Conservation (phyloP, 1,140 invertebrate species). For the Aphaenogaster rudis region DNA sequence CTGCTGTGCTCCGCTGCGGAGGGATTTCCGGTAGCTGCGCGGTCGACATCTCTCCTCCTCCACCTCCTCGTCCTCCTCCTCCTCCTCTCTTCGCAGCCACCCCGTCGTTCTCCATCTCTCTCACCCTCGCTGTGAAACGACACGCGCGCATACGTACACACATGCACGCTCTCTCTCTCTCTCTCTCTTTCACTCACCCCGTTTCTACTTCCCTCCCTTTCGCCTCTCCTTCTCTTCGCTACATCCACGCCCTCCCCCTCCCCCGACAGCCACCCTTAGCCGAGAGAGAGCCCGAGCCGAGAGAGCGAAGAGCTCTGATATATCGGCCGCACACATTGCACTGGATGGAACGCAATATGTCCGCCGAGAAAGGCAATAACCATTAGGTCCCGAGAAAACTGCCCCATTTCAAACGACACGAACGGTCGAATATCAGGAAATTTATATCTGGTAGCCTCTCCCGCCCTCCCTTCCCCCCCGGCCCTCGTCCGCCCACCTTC, state of each 20-base stretch:
- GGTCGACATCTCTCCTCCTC: slow-evolving; percentile 74
- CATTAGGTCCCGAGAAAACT: slow-evolving; percentile 89
- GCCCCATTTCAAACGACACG: slow-evolving; percentile 89
- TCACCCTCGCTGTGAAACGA: slow-evolving; percentile 34
- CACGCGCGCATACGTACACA: slow-evolving; percentile 22
- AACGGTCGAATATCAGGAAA: slow-evolving; percentile 88
- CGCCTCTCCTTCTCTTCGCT: slow-evolving; percentile 42
- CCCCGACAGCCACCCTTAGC: slow-evolving; percentile 77
- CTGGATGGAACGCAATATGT: slow-evolving; percentile 89
- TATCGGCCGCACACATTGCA: slow-evolving; percentile 89
- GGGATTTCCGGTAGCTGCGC: slow-evolving; percentile 83
- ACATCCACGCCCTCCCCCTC: slow-evolving; percentile 69
- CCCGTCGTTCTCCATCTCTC: slow-evolving; percentile 54
- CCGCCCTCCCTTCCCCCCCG: slow-evolving; percentile 1
- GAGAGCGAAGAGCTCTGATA: slow-evolving; percentile 84
- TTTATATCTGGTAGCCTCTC: slow-evolving; percentile 85
- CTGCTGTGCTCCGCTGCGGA: slow-evolving; percentile 75
- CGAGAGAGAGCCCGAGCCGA: slow-evolving; percentile 73
- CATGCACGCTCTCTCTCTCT: background rate
- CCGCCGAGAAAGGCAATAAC: slow-evolving; percentile 89
- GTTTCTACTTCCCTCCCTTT: slow-evolving; percentile 43
- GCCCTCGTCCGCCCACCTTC: slow-evolving; percentile 51
- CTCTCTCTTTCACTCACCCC: slow-evolving; percentile 14
- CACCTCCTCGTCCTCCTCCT: slow-evolving; percentile 42
- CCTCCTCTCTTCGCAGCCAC: slow-evolving; percentile 36